These are phyloP conservation scores for Pygmarrhopalites habei DNA, from an alignment of 1,140 invertebrate species.

Conservation along the genomic window DNA sequence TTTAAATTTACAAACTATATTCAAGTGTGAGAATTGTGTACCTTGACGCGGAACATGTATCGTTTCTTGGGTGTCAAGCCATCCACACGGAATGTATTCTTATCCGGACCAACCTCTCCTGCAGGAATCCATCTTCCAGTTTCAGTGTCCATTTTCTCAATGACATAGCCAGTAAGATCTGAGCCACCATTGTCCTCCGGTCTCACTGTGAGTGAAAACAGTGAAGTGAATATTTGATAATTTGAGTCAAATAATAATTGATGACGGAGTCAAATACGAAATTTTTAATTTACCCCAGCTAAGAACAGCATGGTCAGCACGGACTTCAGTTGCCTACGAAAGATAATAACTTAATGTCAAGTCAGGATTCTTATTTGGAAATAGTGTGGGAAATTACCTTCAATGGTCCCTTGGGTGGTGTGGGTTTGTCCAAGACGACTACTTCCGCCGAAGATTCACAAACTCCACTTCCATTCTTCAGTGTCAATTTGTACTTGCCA, in stretches of 20 bases:
- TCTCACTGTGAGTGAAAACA: too few relatives aligned
- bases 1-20: too few relatives aligned
- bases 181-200: slow-evolving; percentile 69
- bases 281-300: too few relatives aligned
- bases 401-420: slow-evolving; percentile 73
- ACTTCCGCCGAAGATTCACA: slow-evolving; percentile 77
- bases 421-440: slow-evolving; percentile 81
- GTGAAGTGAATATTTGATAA: too few relatives aligned
- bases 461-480: slow-evolving; percentile 76
- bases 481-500: slow-evolving; percentile 77
- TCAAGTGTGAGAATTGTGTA: too few relatives aligned
- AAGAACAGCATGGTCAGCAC: slow-evolving; percentile 83
- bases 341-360: too few relatives aligned
- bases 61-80: slow-evolving; percentile 93
- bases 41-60: slow-evolving; percentile 97
- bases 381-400: too few relatives aligned
- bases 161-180: slow-evolving; percentile 65
- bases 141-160: slow-evolving; percentile 94
- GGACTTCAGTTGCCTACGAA: slow-evolving; percentile 78
- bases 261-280: too few relatives aligned
- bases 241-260: too few relatives aligned
- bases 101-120: slow-evolving; percentile 76
- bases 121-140: slow-evolving; percentile 86
- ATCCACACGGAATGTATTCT: slow-evolving; percentile 76
- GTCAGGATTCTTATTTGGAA: too few relatives aligned